phyloP scores from a whole-genome alignment of 1,140 invertebrate species.

The Halotydeus destructor region DNA sequence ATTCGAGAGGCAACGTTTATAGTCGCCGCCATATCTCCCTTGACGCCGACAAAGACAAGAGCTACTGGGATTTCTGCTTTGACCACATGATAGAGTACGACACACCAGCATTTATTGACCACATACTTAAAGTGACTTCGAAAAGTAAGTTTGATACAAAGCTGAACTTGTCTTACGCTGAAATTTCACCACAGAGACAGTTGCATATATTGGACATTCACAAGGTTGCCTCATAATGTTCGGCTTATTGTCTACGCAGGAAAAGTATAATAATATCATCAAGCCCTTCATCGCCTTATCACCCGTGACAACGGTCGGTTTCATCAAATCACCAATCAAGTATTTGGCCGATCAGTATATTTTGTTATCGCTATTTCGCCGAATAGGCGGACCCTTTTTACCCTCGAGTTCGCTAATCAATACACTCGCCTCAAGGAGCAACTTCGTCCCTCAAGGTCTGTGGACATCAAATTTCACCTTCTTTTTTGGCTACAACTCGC shows the following conservation, averaged over 20 bases:
- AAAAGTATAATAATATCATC: slow-evolving; percentile 38
- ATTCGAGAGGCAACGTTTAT: slow-evolving; percentile 1
- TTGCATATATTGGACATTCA: slow-evolving; percentile 40
- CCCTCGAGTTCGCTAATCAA: slow-evolving; percentile 36
- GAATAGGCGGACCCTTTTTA: no score
- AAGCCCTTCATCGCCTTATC: slow-evolving; percentile 37
- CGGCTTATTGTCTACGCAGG: slow-evolving; percentile 35
- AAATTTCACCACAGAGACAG: slow-evolving; percentile 25
- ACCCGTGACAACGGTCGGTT: slow-evolving; percentile 44
- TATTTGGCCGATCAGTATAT: slow-evolving; percentile 27
- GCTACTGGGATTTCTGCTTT: slow-evolving; percentile 28
- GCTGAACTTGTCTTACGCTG: slow-evolving; percentile 25
- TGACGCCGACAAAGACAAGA: no score
- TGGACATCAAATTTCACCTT: slow-evolving; percentile 37
- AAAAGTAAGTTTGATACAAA: slow-evolving; percentile 8
- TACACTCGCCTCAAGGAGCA: slow-evolving; percentile 43
- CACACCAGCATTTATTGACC: slow-evolving; percentile 28
- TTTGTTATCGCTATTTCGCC: slow-evolving; percentile 27
- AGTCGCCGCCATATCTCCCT: no score
- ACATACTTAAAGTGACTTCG: slow-evolving; percentile 29
- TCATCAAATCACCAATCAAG: slow-evolving; percentile 40
- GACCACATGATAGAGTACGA: slow-evolving; percentile 25
- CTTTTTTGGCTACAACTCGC: slow-evolving; percentile 22
- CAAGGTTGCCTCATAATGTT: slow-evolving; percentile 40
- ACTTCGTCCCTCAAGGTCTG: slow-evolving; percentile 36